Conservation (phyloP, 2,888 invertebrate genomes). For the Andrena camellia region DNA sequence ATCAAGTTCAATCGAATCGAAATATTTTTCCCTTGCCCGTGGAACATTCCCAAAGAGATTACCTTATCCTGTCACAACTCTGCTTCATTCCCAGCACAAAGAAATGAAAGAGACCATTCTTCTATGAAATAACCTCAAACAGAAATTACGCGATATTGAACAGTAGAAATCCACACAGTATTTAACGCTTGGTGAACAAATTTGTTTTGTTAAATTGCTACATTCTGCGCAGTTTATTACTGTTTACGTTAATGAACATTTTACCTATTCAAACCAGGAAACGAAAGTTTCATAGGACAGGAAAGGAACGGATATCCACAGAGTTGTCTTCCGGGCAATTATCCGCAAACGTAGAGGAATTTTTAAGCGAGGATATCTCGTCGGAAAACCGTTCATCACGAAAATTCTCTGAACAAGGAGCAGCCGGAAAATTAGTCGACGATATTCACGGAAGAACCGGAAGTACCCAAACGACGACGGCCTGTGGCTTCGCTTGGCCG, state of each 20-base stretch:
- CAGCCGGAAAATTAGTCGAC: constrained; percentile 58
- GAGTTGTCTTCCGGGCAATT: constrained; percentile 36
- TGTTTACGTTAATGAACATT: not conserved
- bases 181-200: no score
- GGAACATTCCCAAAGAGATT: no score
- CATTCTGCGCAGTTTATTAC: no score
- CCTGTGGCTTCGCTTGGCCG: constrained; percentile 14
- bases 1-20: no score
- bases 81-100: no score
- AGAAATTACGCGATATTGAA: no score
- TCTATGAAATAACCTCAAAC: no score
- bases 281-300: not conserved
- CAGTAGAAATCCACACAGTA: no score
- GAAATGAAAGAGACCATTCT: no score
- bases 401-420: constrained; percentile 32
- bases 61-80: no score
- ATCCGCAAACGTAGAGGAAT: constrained; percentile 18
- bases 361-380: constrained; percentile 30
- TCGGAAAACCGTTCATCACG: constrained; percentile 19
- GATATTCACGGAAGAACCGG: constrained; percentile 48
- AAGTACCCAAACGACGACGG: constrained; percentile 48
- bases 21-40: no score
- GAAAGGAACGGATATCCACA: constrained; percentile 2
- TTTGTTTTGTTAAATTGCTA: no score
- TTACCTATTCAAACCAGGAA: not conserved